Evolutionary conservation across 2,888 invertebrate genomes (phyloP), one percentile per base, ranked within the genome.

Genomic region (Philhelius pedissequus): DNA sequence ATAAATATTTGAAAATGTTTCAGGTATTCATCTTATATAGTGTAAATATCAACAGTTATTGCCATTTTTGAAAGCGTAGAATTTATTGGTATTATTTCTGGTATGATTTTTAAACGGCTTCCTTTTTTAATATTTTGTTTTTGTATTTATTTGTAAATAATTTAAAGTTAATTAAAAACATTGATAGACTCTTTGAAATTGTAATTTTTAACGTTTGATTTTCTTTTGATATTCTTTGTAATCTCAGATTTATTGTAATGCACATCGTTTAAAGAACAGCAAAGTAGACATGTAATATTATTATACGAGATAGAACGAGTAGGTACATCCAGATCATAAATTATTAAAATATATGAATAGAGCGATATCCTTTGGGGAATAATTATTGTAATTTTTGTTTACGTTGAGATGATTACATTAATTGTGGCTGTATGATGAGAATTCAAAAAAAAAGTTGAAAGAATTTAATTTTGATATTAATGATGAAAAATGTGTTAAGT

Each of bases 41-140:
- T 79, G 69, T 83, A 78, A 79, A 83, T 83, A 83, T 83, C 74
- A 83, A 83, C 81, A 83, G 79, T 78, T 66, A 79, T 79, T 38
- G 74, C 83, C 74, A 70, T 56, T 56, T 83, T 54, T 38, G 8
- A 69, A 74, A 79, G 74, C 69, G 56, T 56, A 48, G 68, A 77
- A 43, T 66, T 52, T 50, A 20, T 30, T 58, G 40, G 40, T 25
- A 40, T 69, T 60, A 43, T 60, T 48, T 70, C 20, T 40, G 60
- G 32, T 69, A n/a, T 66, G 20, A 15, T 43, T 62, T 43, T 52
- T 74, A 82, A 83, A 74, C 83, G 64, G 74, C 74, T 83, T 32
- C 43, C 30, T 76, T 60, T 13, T 48, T 38, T 40, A 30, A 27
- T 58, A 15, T 54, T 38, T 80, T 69, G 1, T 69, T 56, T 48